These are phyloP conservation scores for Hypsopygia costalis DNA, from an alignment of 2,888 invertebrate species.

Conservation along the genomic window DNA sequence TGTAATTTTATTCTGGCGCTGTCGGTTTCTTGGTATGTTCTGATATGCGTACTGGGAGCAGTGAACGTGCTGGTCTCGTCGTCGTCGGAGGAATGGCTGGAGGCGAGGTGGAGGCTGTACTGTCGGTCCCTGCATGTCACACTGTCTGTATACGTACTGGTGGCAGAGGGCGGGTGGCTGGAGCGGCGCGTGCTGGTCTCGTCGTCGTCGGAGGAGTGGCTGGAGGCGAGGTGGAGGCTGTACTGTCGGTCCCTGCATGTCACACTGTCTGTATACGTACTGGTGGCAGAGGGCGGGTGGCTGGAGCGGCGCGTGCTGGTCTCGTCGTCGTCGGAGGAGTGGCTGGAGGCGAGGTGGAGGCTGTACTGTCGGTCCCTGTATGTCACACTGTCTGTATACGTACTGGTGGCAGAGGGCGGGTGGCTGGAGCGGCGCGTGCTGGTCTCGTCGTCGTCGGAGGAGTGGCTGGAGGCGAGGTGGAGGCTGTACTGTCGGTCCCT, in stretches of 20 bases:
- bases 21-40: too few species aligned
- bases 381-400: constrained; percentile 15
- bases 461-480: constrained; percentile 96
- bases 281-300: constrained; percentile 72
- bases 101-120: constrained; percentile 94
- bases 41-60: constrained; percentile 29
- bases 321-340: constrained; percentile 95
- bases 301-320: constrained; percentile 85
- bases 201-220: constrained; percentile 96
- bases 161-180: constrained; percentile 82
- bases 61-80: constrained; percentile 80
- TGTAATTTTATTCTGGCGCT: too few species aligned
- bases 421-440: constrained; percentile 47
- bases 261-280: constrained; percentile 74
- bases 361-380: constrained; percentile 85
- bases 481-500: constrained; percentile 70
- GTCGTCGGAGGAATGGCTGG: constrained; percentile 97
- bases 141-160: constrained; percentile 54
- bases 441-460: constrained; percentile 93
- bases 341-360: constrained; percentile 95
- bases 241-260: constrained; percentile 84
- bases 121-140: constrained; percentile 71
- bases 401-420: constrained; percentile 37
- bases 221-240: constrained; percentile 94
- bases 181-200: constrained; percentile 84